phyloP scores from a whole-genome alignment of 2,888 invertebrate genomes.

The Phanerotoma sp. region DNA sequence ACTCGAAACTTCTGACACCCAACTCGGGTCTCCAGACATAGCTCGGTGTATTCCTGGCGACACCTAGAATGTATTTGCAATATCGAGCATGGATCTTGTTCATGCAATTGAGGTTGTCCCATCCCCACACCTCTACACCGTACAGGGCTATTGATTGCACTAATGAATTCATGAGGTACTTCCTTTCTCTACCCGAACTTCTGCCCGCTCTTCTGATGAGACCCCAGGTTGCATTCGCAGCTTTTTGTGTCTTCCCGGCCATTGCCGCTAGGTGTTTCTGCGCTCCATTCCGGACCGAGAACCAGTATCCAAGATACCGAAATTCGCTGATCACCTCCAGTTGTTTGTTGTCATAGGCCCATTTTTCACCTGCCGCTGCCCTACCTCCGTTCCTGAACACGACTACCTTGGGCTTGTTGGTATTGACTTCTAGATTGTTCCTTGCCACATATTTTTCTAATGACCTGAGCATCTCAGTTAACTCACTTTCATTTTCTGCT shows the following conservation, averaged over 20 bases:
- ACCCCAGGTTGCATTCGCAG: background rate
- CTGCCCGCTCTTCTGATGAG: background rate
- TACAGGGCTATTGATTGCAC: no score
- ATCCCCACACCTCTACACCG: slow-evolving; percentile 5
- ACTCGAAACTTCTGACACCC: background rate
- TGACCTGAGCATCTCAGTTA: background rate
- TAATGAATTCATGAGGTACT: no score
- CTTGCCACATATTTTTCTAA: slow-evolving; percentile 14
- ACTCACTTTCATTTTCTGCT: background rate
- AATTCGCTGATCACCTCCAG: slow-evolving; percentile 25
- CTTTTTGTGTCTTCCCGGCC: background rate
- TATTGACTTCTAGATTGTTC: slow-evolving; percentile 18
- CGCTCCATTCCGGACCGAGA: background rate
- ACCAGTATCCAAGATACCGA: slow-evolving; percentile 23
- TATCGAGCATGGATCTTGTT: background rate
- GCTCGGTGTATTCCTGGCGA: background rate
- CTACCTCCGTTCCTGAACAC: slow-evolving; percentile 23
- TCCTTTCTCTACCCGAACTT: background rate
- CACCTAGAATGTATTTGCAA: no score
- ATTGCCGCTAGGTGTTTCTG: background rate
- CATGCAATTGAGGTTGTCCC: background rate
- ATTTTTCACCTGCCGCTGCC: background rate
- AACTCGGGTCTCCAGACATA: slow-evolving; percentile 7
- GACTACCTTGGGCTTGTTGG: slow-evolving; percentile 21
- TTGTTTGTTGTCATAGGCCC: slow-evolving; percentile 12